Conservation (phyloP, 2,113 vertebrate species). For the Eira barbara region DNA sequence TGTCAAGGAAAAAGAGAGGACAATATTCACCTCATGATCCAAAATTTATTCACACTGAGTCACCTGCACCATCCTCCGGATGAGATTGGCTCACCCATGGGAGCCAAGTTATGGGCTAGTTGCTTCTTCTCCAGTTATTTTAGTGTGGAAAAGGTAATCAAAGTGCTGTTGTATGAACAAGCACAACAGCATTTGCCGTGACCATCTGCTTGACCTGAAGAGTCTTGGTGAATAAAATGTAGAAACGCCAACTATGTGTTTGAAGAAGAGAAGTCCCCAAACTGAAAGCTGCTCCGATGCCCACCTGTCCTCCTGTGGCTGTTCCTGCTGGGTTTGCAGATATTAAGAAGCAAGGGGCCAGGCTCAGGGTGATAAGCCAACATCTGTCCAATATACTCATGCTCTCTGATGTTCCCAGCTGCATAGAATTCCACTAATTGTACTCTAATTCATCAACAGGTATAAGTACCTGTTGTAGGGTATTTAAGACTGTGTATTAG, state of each 20-base stretch:
- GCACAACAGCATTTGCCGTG: neutral
- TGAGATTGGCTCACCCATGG: too few relatives aligned
- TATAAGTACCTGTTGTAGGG: neutral
- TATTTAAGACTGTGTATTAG: neutral
- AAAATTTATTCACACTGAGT: too few relatives aligned
- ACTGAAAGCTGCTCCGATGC: neutral
- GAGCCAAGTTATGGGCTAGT: too few relatives aligned
- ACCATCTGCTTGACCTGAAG: neutral
- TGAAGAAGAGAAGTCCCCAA: constrained; percentile 1
- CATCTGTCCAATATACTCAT: neutral
- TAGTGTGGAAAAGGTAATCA: neutral
- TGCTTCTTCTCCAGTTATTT: neutral
- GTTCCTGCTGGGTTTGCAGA: neutral
- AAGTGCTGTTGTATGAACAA: neutral
- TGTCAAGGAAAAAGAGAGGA: too few relatives aligned
- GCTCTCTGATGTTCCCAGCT: neutral
- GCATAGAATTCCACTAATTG: neutral
- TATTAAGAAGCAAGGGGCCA: neutral
- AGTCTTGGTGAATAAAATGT: neutral
- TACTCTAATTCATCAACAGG: neutral
- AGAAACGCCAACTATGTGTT: neutral
- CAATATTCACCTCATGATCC: too few relatives aligned
- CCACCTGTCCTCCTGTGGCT: neutral
- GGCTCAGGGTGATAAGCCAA: neutral
- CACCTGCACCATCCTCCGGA: too few relatives aligned